These are phyloP conservation scores for Dione juno DNA, from an alignment of 2,888 invertebrate species.

Conservation along the genomic window DNA sequence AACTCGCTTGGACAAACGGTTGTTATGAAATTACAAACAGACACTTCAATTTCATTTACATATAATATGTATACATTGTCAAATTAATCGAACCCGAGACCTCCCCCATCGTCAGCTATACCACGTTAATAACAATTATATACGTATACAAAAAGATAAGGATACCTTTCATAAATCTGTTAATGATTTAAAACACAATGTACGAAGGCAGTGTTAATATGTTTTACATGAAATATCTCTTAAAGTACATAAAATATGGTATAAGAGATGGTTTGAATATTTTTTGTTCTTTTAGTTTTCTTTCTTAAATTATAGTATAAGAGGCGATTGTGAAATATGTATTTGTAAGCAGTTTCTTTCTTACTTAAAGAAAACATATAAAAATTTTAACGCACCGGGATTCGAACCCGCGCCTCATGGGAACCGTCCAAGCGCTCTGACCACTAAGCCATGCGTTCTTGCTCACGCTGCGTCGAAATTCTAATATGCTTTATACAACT, in stretches of 20 bases:
- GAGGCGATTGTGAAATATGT: background rate
- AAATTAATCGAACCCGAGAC: background rate
- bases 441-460: no score
- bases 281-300: background rate
- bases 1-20: no score
- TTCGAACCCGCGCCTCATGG: no score
- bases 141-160: constrained; percentile 26
- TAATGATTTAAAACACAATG: constrained; percentile 15
- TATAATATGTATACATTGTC: background rate
- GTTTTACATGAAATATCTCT: constrained; percentile 55
- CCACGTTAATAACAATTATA: constrained; percentile 41
- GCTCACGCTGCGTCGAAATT: no score
- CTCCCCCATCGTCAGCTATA: background rate
- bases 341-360: background rate
- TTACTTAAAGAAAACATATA: no score
- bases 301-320: constrained; percentile 1
- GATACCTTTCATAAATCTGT: constrained; percentile 13
- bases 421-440: no score
- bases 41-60: no score
- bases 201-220: constrained; percentile 48
- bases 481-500: no score
- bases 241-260: constrained; percentile 50
- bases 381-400: no score
- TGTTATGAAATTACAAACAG: no score
- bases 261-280: constrained; percentile 30